phyloP scores from a whole-genome alignment of 2,113 vertebrate genomes.

The Misgurnus anguillicaudatus region DNA sequence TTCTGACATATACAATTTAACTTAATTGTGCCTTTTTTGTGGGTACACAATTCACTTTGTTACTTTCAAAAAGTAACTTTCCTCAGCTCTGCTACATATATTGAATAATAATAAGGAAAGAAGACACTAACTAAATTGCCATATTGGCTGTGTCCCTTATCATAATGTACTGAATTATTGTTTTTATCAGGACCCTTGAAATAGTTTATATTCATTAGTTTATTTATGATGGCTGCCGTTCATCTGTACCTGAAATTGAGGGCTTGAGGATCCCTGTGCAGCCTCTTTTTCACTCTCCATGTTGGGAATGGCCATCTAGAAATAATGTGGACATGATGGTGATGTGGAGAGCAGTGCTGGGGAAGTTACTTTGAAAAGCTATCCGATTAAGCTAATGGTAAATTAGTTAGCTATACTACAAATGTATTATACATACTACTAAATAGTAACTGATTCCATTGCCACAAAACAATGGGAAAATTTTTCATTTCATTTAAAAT shows the following conservation, averaged over 20 bases:
- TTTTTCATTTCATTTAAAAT: too few species aligned
- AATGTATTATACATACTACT: neutral
- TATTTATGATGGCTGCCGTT: neutral
- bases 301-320: constrained; percentile 66
- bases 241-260: constrained; percentile 71
- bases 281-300: constrained; percentile 61
- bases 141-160: too few species aligned
- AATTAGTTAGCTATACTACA: neutral
- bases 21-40: too few species aligned
- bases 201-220: too few species aligned
- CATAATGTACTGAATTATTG: neutral
- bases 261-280: constrained; percentile 58
- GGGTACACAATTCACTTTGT: too few species aligned
- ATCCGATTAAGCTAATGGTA: neutral
- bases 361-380: neutral
- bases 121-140: too few species aligned
- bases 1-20: too few species aligned
- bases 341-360: neutral
- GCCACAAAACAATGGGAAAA: too few species aligned
- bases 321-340: constrained; percentile 35
- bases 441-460: neutral
- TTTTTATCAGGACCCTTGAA: neutral
- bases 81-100: too few species aligned
- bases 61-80: too few species aligned
- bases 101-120: too few species aligned